phyloP scores from a whole-genome alignment of 1,140 invertebrate genomes.

The Phortica variegata region DNA sequence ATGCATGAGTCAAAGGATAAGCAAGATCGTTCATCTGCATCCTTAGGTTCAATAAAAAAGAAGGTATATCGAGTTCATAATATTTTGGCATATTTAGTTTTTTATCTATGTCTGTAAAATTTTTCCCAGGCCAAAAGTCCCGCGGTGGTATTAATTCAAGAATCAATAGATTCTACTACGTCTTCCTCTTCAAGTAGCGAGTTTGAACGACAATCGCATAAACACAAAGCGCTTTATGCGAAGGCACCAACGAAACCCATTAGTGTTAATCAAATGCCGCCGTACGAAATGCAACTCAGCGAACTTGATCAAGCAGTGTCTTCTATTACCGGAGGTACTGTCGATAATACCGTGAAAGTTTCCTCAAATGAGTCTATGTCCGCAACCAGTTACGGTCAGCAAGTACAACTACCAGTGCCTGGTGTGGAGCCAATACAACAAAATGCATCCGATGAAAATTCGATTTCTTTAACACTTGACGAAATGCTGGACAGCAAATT shows the following conservation, averaged over 20 bases:
- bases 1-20: too few relatives aligned
- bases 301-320: conserved; percentile 48
- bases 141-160: not conserved
- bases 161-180: too few relatives aligned
- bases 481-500: conserved; percentile 52
- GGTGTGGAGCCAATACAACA: conserved; percentile 39
- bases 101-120: not conserved
- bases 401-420: conserved; percentile 11
- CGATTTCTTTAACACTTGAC: conserved; percentile 45
- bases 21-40: too few relatives aligned
- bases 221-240: conserved; percentile 6
- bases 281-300: conserved; percentile 33
- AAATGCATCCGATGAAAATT: conserved; percentile 46
- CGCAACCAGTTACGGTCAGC: conserved; percentile 9
- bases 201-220: not conserved
- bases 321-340: conserved; percentile 31
- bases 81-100: not conserved
- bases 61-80: too few relatives aligned
- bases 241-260: conserved; percentile 18
- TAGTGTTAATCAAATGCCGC: conserved; percentile 9
- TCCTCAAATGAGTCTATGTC: too few relatives aligned
- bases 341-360: not conserved
- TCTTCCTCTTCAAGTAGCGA: too few relatives aligned
- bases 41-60: too few relatives aligned
- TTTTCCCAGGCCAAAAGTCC: conserved; percentile 26